Evolutionary conservation across 2,113 vertebrate species (phyloP).

Genomic region (Seriola quinqueradiata): DNA sequence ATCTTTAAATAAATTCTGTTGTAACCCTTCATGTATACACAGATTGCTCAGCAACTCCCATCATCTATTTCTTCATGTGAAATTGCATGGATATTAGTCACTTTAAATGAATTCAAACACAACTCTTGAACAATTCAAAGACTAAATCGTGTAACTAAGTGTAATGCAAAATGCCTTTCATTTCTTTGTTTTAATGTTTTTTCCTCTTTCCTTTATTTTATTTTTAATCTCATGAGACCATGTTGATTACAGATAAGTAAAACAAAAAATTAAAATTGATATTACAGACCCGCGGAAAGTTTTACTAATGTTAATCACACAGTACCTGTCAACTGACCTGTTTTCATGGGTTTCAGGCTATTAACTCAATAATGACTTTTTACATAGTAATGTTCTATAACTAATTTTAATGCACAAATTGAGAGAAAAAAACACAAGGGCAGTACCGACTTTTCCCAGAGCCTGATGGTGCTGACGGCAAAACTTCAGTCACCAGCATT

Average conservation of each 20-base stretch:
- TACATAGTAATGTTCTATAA: neutral
- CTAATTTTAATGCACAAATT: neutral
- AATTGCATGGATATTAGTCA: neutral
- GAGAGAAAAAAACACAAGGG: neutral
- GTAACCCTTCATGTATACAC: neutral
- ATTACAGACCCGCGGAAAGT: too few species aligned
- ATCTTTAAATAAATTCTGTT: neutral
- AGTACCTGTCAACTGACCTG: too few species aligned
- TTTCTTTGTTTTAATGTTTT: too few species aligned
- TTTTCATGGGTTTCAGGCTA: too few species aligned
- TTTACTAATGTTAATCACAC: neutral
- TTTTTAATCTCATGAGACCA: neutral
- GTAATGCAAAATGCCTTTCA: neutral
- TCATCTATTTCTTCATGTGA: neutral
- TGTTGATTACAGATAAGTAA: neutral
- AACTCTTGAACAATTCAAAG: neutral
- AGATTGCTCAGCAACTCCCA: neutral
- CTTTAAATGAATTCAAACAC: neutral
- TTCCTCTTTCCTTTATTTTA: neutral
- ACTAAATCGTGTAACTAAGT: neutral
- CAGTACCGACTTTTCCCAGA: neutral
- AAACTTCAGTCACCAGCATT: neutral
- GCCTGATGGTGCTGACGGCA: neutral
- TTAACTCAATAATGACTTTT: neutral
- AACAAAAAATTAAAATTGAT: too few species aligned